phyloP scores from a whole-genome alignment of 2,113 vertebrate genomes.

The Cinclus cinclus region DNA sequence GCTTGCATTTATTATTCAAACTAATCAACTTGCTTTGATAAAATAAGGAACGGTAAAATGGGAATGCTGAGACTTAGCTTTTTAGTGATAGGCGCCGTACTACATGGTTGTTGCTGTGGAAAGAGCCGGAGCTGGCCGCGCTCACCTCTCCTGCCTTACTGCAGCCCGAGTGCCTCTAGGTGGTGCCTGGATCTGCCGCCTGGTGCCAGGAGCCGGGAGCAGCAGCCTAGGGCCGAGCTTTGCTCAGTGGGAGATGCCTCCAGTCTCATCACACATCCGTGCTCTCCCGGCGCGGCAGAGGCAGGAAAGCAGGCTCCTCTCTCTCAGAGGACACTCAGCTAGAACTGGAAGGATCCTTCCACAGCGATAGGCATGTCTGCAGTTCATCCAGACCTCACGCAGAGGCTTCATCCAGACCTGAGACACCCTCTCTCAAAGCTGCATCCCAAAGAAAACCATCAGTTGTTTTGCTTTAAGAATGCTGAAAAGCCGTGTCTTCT shows the following conservation, averaged over 20 bases:
- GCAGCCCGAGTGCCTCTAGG: conserved; percentile 60
- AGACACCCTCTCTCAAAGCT: neutral
- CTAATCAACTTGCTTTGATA: neutral
- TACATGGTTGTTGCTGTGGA: fast-evolving
- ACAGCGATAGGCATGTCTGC: fast-evolving
- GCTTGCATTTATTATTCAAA: neutral
- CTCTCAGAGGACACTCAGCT: neutral
- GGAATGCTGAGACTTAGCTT: neutral
- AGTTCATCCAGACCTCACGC: neutral
- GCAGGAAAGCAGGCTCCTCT: neutral
- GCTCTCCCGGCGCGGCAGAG: neutral
- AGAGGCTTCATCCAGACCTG: neutral
- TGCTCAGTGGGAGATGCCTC: neutral
- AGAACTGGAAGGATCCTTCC: neutral
- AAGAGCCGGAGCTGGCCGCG: neutral
- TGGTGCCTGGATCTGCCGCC: conserved; percentile 66
- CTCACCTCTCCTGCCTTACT: neutral
- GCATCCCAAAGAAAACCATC: neutral
- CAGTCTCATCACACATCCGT: fast-evolving
- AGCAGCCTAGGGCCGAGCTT: neutral
- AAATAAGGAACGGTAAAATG: neutral
- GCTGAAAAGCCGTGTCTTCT: neutral
- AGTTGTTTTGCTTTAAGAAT: neutral
- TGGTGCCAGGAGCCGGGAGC: neutral
- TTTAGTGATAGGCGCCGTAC: fast-evolving